Percentiles rank a stretch among this genome's conserved stretches.
Conservation (phyloP, 2,888 invertebrate species). For the Rambutsinella grinnellia region DNA sequence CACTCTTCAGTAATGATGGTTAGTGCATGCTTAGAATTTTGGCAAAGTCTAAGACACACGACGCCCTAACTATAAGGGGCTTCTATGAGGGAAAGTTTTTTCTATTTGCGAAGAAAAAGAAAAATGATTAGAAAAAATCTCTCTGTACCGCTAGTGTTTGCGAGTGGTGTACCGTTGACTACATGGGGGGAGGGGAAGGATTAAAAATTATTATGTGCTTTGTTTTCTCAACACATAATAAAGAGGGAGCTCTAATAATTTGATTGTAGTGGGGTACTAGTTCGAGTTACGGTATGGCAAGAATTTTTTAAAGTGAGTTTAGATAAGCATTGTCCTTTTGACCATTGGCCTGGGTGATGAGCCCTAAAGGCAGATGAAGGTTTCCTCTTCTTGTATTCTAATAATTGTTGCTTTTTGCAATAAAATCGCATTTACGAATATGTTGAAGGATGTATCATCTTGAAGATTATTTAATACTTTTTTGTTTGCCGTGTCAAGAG, state of each 20-base stretch:
- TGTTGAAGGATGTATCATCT: background rate
- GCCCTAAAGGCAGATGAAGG: background rate
- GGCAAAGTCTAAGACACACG: slow-evolving; percentile 2
- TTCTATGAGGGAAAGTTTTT: slow-evolving; percentile 35
- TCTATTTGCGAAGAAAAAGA: slow-evolving; percentile 2
- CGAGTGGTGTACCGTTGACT: background rate
- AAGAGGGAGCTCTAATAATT: background rate
- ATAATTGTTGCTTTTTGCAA: background rate
- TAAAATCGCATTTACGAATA: background rate
- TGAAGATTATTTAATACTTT: slow-evolving; percentile 11
- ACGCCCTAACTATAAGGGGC: background rate
- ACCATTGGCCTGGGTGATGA: slow-evolving; percentile 11
- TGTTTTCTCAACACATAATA: slow-evolving; percentile 13
- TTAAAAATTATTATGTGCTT: background rate
- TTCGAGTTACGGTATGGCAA: background rate
- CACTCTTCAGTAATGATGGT: no score
- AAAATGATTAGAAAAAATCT: background rate
- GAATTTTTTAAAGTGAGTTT: background rate
- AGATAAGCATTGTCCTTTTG: slow-evolving; percentile 21
- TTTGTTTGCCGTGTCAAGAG: no score
- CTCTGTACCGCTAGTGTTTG: background rate
- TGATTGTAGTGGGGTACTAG: background rate
- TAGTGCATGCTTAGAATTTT: slow-evolving; percentile 21
- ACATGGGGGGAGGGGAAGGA: background rate
- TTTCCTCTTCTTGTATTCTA: background rate